Conservation (phyloP, 1,140 invertebrate species). For the Musca vetustissima region DNA sequence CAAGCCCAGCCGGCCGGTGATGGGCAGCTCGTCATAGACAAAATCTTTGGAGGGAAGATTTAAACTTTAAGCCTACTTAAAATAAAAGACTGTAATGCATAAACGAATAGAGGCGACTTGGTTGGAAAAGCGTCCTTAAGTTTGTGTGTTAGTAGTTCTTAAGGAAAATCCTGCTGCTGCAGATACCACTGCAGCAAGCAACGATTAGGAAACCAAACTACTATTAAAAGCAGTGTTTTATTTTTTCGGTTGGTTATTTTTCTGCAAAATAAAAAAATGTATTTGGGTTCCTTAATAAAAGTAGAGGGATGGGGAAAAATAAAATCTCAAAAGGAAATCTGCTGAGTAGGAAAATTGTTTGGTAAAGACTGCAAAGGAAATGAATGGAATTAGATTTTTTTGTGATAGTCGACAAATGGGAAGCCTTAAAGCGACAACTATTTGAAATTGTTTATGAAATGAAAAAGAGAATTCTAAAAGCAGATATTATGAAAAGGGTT, state of each 20-base stretch:
- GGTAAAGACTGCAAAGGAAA: background rate
- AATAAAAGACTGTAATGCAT: background rate
- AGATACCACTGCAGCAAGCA: background rate
- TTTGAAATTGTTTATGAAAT: no score
- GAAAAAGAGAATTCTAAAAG: no score
- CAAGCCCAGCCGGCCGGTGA: background rate
- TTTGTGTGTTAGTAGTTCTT: no score
- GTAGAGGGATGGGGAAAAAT: background rate
- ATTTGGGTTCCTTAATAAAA: background rate
- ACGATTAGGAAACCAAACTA: conserved; percentile 21
- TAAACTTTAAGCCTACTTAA: conserved; percentile 17
- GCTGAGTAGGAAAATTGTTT: background rate
- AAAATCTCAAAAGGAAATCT: conserved; percentile 6
- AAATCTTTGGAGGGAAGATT: no score
- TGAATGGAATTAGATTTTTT: background rate
- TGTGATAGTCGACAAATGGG: no score
- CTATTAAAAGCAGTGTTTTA: conserved; percentile 15
- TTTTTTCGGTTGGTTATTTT: background rate
- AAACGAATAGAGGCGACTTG: no score
- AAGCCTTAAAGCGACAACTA: no score
- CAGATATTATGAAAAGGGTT: no score
- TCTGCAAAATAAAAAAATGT: background rate
- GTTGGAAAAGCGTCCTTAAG: no score
- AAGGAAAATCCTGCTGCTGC: no score
- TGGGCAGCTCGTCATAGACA: no score